A percentile compares a stretch with the other conserved stretches of the same genome.
phyloP scores from a whole-genome alignment of 2,888 invertebrate species.

The Cancer borealis region DNA sequence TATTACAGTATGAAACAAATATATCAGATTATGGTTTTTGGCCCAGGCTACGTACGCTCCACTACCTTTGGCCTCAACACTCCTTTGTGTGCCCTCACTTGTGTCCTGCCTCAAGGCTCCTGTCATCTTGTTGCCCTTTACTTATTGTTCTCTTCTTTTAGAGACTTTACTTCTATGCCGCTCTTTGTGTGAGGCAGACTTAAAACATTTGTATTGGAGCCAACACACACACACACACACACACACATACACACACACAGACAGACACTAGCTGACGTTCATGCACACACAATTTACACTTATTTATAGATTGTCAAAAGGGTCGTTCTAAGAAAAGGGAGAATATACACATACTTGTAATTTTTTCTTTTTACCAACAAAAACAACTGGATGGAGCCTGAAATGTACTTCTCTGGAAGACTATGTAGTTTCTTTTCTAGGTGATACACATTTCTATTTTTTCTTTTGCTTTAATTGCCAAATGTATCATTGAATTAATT shows the following conservation, averaged over 20 bases:
- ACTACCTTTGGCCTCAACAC: not conserved
- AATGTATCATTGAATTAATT: not conserved
- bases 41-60: not conserved
- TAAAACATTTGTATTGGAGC: slow-evolving; percentile 2
- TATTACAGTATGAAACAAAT: not conserved
- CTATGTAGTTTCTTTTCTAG: not conserved
- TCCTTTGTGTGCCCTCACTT: not conserved
- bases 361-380: not conserved
- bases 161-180: not conserved
- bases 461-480: not conserved
- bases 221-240: slow-evolving; percentile 32
- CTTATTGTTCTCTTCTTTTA: not conserved
- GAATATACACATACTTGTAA: not conserved
- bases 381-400: not conserved
- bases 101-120: not conserved
- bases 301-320: not conserved
- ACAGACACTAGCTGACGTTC: not conserved
- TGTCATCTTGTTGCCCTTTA: not conserved
- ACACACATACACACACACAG: not conserved
- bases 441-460: not conserved
- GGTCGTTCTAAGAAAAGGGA: not conserved
- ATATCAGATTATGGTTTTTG: not conserved
- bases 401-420: not conserved
- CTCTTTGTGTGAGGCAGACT: not conserved
- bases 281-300: not conserved